Conservation (phyloP, 2,113 vertebrate species). For the Lipotes vexillifer region DNA sequence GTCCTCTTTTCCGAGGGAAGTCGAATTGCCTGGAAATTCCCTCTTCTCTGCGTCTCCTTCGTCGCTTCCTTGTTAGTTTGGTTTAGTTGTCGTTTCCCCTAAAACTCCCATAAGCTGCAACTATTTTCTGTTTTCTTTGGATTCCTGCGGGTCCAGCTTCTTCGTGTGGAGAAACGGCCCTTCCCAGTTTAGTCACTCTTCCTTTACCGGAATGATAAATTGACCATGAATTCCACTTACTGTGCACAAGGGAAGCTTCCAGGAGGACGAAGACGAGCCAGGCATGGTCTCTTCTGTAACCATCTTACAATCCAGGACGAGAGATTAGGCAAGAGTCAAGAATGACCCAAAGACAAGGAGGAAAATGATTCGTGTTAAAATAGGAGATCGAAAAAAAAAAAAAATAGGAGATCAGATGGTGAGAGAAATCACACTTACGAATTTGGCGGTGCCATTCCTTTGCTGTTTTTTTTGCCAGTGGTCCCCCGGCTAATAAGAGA, state of each 20-base stretch:
- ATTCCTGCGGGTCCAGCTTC: neutral
- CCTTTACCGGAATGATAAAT: neutral
- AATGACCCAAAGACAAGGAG: neutral
- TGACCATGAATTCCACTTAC: neutral
- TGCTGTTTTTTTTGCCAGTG: neutral
- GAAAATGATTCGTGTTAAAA: neutral
- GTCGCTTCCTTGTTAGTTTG: neutral
- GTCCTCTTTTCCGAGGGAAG: neutral
- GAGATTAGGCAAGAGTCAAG: neutral
- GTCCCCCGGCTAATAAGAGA: neutral
- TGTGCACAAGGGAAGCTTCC: neutral
- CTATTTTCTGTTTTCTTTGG: neutral
- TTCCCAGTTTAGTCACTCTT: neutral
- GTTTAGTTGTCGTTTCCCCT: neutral
- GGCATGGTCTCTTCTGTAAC: neutral
- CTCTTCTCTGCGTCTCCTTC: neutral
- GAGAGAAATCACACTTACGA: neutral
- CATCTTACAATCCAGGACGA: neutral
- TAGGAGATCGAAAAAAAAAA: neutral
- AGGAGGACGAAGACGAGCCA: neutral
- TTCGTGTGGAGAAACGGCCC: neutral
- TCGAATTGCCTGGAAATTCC: neutral
- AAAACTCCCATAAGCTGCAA: neutral
- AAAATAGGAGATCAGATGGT: neutral
- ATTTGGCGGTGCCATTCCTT: neutral